These are phyloP conservation scores for Phalanger gymnotis DNA, from an alignment of 2,797 vertebrate genomes.

Conservation along the genomic window DNA sequence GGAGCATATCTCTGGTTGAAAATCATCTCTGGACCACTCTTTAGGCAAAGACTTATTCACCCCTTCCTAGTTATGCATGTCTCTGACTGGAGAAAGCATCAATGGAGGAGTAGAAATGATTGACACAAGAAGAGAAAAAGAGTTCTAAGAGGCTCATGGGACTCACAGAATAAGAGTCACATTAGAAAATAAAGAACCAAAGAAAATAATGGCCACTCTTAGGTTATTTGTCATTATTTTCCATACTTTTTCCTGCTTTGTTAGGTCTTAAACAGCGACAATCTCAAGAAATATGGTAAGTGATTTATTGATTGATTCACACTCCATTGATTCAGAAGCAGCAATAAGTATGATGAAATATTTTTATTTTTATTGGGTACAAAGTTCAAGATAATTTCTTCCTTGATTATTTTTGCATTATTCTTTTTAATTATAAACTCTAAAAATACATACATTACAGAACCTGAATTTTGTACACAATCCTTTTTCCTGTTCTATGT, in stretches of 20 bases:
- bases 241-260: neutral
- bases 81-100: neutral
- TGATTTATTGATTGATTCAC: neutral
- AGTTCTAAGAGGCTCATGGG: neutral
- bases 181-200: neutral
- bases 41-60: neutral
- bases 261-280: slow-evolving; percentile 33
- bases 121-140: neutral
- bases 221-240: neutral
- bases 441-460: neutral
- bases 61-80: neutral
- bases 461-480: neutral
- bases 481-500: neutral
- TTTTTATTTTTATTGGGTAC: neutral
- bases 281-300: neutral
- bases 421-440: neutral
- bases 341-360: neutral
- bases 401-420: neutral
- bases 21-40: neutral
- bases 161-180: neutral
- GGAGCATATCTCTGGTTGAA: neutral
- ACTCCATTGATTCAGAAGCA: neutral
- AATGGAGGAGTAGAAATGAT: neutral
- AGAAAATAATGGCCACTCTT: slow-evolving; percentile 26
- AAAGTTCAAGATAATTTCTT: neutral